Conservation (phyloP, 64 coral and sea anemone genomes). For the Porites australiensis region DNA sequence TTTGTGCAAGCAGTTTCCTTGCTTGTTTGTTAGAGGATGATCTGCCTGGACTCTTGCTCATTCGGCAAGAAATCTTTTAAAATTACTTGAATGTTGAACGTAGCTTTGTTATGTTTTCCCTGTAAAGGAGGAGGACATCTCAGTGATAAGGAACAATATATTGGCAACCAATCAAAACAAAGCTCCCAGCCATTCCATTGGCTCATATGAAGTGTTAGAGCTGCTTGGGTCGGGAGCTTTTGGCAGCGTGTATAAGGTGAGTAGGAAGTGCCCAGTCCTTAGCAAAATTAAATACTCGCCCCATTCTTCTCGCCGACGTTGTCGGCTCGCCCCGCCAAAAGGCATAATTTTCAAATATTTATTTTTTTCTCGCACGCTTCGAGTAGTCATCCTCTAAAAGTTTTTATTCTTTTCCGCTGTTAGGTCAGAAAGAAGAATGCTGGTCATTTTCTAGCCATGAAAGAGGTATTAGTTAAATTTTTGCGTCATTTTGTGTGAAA, state of each 20-base stretch:
- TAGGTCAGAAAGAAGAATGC: conserved; percentile 94
- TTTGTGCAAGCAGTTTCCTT: too few species aligned
- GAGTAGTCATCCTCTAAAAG: neutral
- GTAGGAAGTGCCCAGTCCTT: neutral
- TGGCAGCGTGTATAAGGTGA: conserved; percentile 96
- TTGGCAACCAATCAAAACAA: conserved; percentile 88
- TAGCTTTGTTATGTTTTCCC: neutral
- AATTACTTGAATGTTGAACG: too few species aligned
- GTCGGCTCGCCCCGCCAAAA: too few species aligned
- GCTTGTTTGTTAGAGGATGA: too few species aligned
- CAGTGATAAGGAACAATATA: conserved; percentile 86
- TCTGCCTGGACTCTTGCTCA: too few species aligned
- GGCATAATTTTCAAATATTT: too few species aligned
- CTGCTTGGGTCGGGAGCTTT: conserved; percentile 95
- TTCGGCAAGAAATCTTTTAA: too few species aligned
- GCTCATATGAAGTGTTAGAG: conserved; percentile 91
- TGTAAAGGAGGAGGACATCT: conserved; percentile 89
- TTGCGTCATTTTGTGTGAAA: neutral
- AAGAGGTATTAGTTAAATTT: conserved; percentile 71
- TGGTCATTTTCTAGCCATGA: conserved; percentile 94
- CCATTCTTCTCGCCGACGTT: too few species aligned
- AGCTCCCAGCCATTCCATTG: conserved; percentile 82
- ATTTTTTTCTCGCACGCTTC: neutral
- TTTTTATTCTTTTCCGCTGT: neutral
- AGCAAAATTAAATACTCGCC: too few species aligned